Base-by-base conservation (phyloP, 1,140 invertebrate species). In the Leucophenga varia region DNA sequence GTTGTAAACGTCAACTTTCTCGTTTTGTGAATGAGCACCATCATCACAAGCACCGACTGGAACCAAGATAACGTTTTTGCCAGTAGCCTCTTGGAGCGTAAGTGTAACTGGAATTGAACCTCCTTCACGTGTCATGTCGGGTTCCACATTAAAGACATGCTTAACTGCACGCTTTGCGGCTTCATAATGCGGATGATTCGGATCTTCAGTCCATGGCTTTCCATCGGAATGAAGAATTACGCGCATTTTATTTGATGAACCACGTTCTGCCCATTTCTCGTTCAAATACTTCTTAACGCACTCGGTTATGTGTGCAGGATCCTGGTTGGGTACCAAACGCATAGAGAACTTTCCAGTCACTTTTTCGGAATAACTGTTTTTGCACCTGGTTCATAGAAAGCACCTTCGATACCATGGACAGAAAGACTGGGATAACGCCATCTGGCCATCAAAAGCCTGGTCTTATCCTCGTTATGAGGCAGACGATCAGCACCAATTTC, bases 21-120 rank as follows among this genome's bases (percentile, higher is more conserved):
- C 96, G 79, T 98, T 98, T 77, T 98, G 96, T 1, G 94, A 96
- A 80, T 99, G 96, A 47, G 95, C 95, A 51, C 95, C 95, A 79
- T 98, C 96, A 77, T 98, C 95, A 47, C 86, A 87, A 54, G 87
- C 84, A 38, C 96, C 96, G 65, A 93, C 86, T 3, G 95, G 95
- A 39, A 98, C 79, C 22, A 98, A 79, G 49, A 98, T 80, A 19
- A 97, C 93, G 80, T 93, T 97, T 72, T 93, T 94, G 1, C 88
- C 90, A 38, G 93, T 96, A 2, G 90, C 82, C 76, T 94, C 86
- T 77, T 95, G 85, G 61, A 90, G 83, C 14, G 92, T 96, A 43
- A 98, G 78, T 43, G 95, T 97, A 35, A 98, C 89, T 6, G 94
- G 95, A 73, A 97, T 99, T 9, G 91, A 94, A 4, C 95, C 95